phyloP scores from a whole-genome alignment of 2,113 vertebrate genomes.

The Lathamus discolor region DNA sequence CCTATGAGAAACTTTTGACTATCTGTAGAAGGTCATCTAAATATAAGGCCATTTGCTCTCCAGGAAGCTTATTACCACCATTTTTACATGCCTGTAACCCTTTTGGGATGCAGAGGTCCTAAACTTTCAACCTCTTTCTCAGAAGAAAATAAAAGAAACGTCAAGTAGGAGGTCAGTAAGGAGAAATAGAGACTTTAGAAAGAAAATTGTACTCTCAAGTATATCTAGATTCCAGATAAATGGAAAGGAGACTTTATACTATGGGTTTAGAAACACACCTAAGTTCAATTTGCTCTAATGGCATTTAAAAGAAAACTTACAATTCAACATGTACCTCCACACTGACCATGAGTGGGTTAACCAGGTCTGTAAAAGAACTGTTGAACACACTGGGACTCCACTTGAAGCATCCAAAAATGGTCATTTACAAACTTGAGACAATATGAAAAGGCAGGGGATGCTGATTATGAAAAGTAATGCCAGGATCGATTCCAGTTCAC shows the following conservation, averaged over 20 bases:
- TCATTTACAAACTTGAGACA: background rate
- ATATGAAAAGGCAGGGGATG: background rate
- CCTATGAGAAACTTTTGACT: background rate
- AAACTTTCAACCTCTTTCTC: background rate
- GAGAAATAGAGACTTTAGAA: background rate
- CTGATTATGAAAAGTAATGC: background rate
- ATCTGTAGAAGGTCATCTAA: background rate
- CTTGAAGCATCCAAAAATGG: background rate
- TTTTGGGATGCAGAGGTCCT: background rate
- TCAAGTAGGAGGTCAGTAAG: background rate
- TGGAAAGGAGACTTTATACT: background rate
- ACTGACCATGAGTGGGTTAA: background rate
- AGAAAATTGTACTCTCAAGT: background rate
- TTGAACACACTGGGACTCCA: background rate
- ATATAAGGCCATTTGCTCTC: background rate
- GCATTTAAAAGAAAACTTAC: background rate
- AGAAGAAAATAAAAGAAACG: background rate
- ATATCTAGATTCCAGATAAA: background rate
- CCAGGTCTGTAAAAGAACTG: background rate
- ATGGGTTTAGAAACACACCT: background rate
- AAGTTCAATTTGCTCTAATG: background rate
- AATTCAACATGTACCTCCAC: background rate
- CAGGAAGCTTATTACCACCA: background rate
- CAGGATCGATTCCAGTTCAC: background rate
- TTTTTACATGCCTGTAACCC: background rate